Base-by-base conservation (phyloP, 2,113 vertebrate species). In the Tapirus terrestris region DNA sequence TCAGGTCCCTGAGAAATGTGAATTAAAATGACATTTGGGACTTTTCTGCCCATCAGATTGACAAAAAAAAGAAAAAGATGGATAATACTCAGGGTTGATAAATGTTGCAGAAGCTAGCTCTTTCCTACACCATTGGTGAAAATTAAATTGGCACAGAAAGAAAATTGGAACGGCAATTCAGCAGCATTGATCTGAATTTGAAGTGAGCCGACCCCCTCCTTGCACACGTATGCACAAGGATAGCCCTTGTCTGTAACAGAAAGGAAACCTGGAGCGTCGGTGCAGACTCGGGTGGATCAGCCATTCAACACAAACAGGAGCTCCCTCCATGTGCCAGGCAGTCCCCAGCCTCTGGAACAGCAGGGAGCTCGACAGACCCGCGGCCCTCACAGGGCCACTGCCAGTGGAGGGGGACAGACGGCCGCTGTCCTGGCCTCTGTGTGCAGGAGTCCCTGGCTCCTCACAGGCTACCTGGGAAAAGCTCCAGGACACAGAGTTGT, bases 1-100 rank as follows among this genome's bases (percentile, higher is more conserved):
- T 29, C 65, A 23, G 31, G 12, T 48, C 70, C 31, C 77, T 85
- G 80, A 75, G 80, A 77, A 60, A 77, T 39, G 51, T 36, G 31
- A 48, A 61, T 77, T 85, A 53, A 77, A 91, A 36, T 77, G 23
- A 51, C 17, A 77, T 68, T 85, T 91, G 31, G 23, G 87, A 51
- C n/a, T 33, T 76, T 43, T 43, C 43, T 70, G 23, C 1, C 67
- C 60, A 90, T 39, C 61, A 25, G 67, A 79, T 39, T 14, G 58
- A 4, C 61, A 79, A 90, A 70, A 56, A 56, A 48, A 45, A 29
- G 45, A 73, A 21, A 36, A 75, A 89, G n/a, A 39, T 4, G 11
- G 51, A 13, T 67, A 27, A 58, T 20, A 31, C 2, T 6, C 21
- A 25, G 21, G 6, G 14, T 16, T 21, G 33, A 14, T n/a, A 27